These are phyloP conservation scores for Adelphocoris suturalis DNA, from an alignment of 2,888 invertebrate genomes.

Conservation along the genomic window DNA sequence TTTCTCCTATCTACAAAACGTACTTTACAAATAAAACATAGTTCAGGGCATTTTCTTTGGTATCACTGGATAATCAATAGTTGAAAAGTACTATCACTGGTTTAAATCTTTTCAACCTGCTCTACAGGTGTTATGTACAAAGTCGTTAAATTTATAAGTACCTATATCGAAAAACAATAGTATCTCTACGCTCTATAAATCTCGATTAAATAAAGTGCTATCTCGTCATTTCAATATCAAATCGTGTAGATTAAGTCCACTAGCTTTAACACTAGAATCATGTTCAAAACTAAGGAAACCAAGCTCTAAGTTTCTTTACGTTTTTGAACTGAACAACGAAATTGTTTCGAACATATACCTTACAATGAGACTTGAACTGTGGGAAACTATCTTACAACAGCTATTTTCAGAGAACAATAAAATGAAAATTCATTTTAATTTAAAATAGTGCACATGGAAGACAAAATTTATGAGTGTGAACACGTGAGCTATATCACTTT, in stretches of 20 bases:
- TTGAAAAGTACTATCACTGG: slow-evolving; percentile 37
- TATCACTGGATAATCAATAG: slow-evolving; percentile 35
- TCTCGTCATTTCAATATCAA: neutral
- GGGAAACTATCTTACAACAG: too few relatives aligned
- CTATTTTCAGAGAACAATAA: too few relatives aligned
- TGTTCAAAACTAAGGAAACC: neutral
- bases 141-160: neutral
- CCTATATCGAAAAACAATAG: neutral
- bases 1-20: neutral
- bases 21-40: slow-evolving; percentile 17
- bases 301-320: too few relatives aligned
- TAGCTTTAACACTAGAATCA: neutral
- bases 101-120: slow-evolving; percentile 1
- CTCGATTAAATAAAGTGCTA: neutral
- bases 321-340: too few relatives aligned
- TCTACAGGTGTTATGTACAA: slow-evolving; percentile 25
- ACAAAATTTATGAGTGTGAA: neutral
- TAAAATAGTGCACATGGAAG: neutral
- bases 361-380: too few relatives aligned
- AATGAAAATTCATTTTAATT: neutral
- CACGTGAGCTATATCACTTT: too few relatives aligned
- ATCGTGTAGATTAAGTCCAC: neutral
- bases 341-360: too few relatives aligned
- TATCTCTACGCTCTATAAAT: neutral
- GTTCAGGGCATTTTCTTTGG: slow-evolving; percentile 43